A percentile compares a stretch with the other conserved stretches of the same genome.
phyloP scores from a whole-genome alignment of 2,113 vertebrate genomes.

The Seriola aureovittata region DNA sequence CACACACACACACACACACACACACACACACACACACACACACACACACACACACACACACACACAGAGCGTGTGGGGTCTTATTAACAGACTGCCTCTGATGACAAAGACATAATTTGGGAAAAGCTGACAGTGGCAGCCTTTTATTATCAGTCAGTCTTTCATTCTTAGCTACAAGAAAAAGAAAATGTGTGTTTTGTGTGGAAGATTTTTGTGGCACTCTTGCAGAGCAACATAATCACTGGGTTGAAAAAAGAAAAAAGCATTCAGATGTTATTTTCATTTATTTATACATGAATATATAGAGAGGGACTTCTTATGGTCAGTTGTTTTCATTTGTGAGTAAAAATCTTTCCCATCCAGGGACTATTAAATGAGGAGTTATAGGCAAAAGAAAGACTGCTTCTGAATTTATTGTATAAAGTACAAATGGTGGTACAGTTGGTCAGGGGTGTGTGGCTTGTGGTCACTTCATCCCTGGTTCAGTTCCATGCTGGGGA shows the following conservation, averaged over 20 bases:
- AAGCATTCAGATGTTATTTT: slow-evolving; percentile 29
- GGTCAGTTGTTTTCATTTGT: neutral
- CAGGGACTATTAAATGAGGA: neutral
- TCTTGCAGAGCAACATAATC: neutral
- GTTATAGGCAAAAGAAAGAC: neutral
- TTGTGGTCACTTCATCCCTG: neutral
- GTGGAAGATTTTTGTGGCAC: neutral
- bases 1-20: neutral
- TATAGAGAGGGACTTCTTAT: neutral
- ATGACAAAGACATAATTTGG: slow-evolving; percentile 22
- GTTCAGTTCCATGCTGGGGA: neutral
- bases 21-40: neutral
- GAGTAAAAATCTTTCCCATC: neutral
- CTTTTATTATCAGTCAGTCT: slow-evolving; percentile 14
- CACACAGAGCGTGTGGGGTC: neutral
- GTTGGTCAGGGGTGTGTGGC: neutral
- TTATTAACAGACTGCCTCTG: slow-evolving; percentile 46
- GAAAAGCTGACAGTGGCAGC: slow-evolving; percentile 27
- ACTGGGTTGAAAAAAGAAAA: neutral
- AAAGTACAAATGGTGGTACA: neutral
- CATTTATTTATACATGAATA: slow-evolving; percentile 28
- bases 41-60: neutral
- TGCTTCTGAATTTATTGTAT: neutral
- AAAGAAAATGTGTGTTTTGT: neutral
- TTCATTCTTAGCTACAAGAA: slow-evolving; percentile 1